These are phyloP conservation scores for Heliconius aoede DNA, from an alignment of 2,888 invertebrate species.

Conservation along the genomic window DNA sequence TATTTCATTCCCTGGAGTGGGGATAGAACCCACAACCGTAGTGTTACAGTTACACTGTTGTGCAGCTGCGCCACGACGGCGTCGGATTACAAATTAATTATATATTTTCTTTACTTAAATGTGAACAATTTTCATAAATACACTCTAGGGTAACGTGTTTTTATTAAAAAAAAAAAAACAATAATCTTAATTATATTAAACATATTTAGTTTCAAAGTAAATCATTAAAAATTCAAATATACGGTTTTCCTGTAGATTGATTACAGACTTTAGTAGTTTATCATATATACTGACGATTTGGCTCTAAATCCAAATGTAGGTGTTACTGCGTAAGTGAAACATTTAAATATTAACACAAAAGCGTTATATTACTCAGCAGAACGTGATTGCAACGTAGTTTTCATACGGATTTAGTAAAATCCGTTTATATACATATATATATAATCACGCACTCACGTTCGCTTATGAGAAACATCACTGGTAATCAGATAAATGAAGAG, in stretches of 20 bases:
- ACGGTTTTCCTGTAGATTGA: neutral
- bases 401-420: neutral
- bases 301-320: neutral
- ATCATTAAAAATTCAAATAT: neutral
- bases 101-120: too few relatives aligned
- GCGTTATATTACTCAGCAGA: conserved; percentile 26
- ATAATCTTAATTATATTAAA: neutral
- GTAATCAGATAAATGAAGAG: neutral
- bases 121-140: too few relatives aligned
- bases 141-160: too few relatives aligned
- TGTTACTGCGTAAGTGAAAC: conserved; percentile 1
- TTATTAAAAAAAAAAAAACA: too few relatives aligned
- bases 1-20: too few relatives aligned
- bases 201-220: neutral
- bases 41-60: too few relatives aligned
- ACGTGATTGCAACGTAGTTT: conserved; percentile 37
- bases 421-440: conserved; percentile 20
- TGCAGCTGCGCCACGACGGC: too few relatives aligned
- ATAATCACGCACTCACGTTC: conserved; percentile 50
- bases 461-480: neutral
- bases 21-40: too few relatives aligned
- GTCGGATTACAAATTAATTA: too few relatives aligned
- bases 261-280: neutral
- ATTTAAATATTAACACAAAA: conserved; percentile 1
- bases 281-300: neutral